Percentiles rank a stretch among this genome's conserved stretches.
These are phyloP conservation scores for Drosophila asahinai DNA, from an alignment of 1,140 invertebrate species.

Conservation along the genomic window DNA sequence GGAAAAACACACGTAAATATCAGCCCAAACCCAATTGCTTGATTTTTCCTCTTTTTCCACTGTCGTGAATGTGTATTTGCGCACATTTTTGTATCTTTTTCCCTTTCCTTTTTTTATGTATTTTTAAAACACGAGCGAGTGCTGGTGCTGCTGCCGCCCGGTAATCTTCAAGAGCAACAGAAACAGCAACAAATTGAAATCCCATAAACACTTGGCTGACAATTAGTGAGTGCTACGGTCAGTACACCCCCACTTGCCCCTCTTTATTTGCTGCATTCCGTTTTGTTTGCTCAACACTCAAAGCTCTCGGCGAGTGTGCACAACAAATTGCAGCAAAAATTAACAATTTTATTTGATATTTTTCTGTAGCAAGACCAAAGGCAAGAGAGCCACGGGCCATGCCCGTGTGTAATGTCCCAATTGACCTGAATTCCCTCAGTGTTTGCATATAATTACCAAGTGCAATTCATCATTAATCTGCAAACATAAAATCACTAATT, in stretches of 20 bases:
- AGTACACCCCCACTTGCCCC: conserved; percentile 25
- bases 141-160: conserved; percentile 12
- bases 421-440: conserved; percentile 32
- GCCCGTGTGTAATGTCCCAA: conserved; percentile 2
- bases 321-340: conserved; percentile 47
- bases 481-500: conserved; percentile 30
- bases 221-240: conserved; percentile 69
- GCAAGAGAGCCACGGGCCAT: too few species aligned
- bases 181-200: conserved; percentile 60
- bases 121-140: conserved; percentile 67
- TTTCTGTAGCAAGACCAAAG: conserved; percentile 9
- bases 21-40: conserved; percentile 43
- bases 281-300: conserved; percentile 61
- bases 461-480: conserved; percentile 30
- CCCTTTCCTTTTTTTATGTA: conserved; percentile 45
- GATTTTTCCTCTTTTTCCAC: conserved; percentile 6
- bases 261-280: conserved; percentile 48
- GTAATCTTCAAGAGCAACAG: conserved; percentile 35
- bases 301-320: conserved; percentile 7
- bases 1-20: conserved; percentile 40
- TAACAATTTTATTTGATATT: conserved; percentile 46
- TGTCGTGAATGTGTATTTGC: conserved; percentile 44
- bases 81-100: conserved; percentile 46
- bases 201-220: conserved; percentile 71
- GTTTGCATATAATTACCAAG: conserved; percentile 33